Base-by-base conservation (phyloP, 2,888 invertebrate species). In the Drosophila prostipennis region DNA sequence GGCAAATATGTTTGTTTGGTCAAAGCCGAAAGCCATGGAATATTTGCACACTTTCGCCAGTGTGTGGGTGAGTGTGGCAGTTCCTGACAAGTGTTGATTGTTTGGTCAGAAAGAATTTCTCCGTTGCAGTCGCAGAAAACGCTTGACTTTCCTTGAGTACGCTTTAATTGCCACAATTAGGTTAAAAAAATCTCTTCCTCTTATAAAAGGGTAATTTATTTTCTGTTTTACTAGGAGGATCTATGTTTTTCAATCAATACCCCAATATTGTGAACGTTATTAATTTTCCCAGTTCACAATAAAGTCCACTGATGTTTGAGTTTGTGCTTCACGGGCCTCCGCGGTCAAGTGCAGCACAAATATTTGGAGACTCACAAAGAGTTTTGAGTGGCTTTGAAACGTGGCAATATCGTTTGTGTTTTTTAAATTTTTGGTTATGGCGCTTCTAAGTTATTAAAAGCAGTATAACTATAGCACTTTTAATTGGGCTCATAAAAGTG, bases 51-150 rank as follows among this genome's bases (percentile, higher is more conserved):
- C 60, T 56, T 65, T 61, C 52, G 61, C 53, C 37, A 43, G 29
- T 19, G 29, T 19, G 39, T 10, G 45, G 56, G 40, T 39, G 45
- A 29, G 36, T 29, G 23, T 60, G 13, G 19, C 43, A 58, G 48
- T 48, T 52, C 13, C 63, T 53, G 73, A 55, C 76, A 81, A 78
- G 81, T 76, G 79, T 76, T 72, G 81, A 81, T 84, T 84, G 79
- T 59, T 79, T 73, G 82, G 84, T 74, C 65, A 68, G 76, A 70
- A 64, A 63, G 71, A 71, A 71, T 71, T 71, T 71, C 57, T 71
- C 57, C 42, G 51, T 23, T 51, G 51, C 29, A 56, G 57, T 55
- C 53, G 29, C 32, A 11, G 11, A 39, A 32, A 42, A 10, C 11
- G 40, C 19, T 36, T 19, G 16, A 14, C 45, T 49, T 64, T 67